phyloP scores from a whole-genome alignment of 2,113 vertebrate genomes.

The Periophthalmus modestus region DNA sequence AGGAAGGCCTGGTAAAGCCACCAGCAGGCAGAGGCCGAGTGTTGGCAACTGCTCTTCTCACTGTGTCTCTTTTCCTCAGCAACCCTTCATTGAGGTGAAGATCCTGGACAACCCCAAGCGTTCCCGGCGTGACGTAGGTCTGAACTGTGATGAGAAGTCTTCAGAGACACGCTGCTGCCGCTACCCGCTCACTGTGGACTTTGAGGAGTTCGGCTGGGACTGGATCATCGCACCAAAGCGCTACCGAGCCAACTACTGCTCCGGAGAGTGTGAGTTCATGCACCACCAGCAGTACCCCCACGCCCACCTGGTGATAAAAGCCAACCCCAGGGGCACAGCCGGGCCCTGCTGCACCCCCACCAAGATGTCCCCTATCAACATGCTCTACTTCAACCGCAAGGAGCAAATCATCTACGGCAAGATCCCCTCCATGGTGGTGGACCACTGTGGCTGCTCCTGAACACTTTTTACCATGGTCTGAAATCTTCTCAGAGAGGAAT shows the following conservation, averaged over 20 bases:
- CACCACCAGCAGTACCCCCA: constrained; percentile 97
- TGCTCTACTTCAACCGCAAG: constrained; percentile 97
- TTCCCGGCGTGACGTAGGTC: constrained; percentile 88
- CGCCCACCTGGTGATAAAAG: constrained; percentile 95
- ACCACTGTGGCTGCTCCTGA: constrained; percentile 97
- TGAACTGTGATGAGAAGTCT: constrained; percentile 93
- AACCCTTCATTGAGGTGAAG: constrained; percentile 96
- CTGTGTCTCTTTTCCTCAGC: constrained; percentile 70
- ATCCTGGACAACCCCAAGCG: constrained; percentile 90
- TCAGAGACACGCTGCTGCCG: constrained; percentile 93
- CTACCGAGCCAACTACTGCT: constrained; percentile 98
- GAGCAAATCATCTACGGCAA: constrained; percentile 98
- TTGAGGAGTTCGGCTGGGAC: constrained; percentile 98
- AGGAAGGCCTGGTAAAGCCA: constrained; percentile 92
- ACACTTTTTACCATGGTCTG: neutral
- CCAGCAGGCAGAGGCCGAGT: neutral
- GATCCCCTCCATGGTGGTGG: constrained; percentile 97
- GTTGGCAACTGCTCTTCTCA: neutral
- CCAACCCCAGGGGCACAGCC: constrained; percentile 89
- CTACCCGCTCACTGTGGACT: constrained; percentile 95
- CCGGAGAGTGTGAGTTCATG: constrained; percentile 94
- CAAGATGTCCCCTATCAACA: constrained; percentile 99
- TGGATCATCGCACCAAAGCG: constrained; percentile 98
- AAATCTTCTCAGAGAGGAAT: neutral
- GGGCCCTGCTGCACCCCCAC: constrained; percentile 97